Conservation (phyloP, 2,888 invertebrate genomes). For the Leptinotarsa haldemani region DNA sequence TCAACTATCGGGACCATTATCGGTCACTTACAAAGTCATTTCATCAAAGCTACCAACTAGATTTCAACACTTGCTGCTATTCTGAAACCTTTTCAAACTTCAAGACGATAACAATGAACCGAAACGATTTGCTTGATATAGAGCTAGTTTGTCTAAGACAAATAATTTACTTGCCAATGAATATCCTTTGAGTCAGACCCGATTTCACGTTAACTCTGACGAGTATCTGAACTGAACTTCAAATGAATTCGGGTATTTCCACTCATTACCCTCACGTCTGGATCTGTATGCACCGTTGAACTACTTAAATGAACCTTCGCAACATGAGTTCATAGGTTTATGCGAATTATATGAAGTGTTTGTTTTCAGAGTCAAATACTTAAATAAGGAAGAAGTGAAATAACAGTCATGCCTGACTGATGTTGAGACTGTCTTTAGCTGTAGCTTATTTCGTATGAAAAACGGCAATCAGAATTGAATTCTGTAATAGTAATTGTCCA, state of each 20-base stretch:
- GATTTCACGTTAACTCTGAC: slow-evolving; percentile 38
- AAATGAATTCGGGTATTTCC: slow-evolving; percentile 40
- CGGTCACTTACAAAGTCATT: no score
- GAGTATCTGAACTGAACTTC: slow-evolving; percentile 38
- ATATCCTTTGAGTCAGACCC: slow-evolving; percentile 38
- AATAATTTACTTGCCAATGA: slow-evolving; percentile 40
- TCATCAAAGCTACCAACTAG: no score
- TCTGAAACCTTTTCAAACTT: neutral
- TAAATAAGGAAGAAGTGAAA: neutral
- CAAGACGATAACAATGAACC: slow-evolving; percentile 28
- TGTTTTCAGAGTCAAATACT: neutral
- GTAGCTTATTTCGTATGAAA: no score
- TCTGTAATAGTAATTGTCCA: no score
- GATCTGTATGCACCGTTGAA: slow-evolving; percentile 33
- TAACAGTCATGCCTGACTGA: no score
- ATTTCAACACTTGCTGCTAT: neutral
- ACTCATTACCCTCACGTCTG: slow-evolving; percentile 37
- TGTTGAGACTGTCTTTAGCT: no score
- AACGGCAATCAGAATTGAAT: no score
- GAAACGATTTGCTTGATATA: slow-evolving; percentile 32
- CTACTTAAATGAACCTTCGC: slow-evolving; percentile 32
- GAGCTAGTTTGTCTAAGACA: slow-evolving; percentile 37
- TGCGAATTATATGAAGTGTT: neutral
- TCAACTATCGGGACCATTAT: no score
- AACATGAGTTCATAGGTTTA: slow-evolving; percentile 28